Conservation (phyloP, 1,140 invertebrate species). For the Lanistes nyassanus region DNA sequence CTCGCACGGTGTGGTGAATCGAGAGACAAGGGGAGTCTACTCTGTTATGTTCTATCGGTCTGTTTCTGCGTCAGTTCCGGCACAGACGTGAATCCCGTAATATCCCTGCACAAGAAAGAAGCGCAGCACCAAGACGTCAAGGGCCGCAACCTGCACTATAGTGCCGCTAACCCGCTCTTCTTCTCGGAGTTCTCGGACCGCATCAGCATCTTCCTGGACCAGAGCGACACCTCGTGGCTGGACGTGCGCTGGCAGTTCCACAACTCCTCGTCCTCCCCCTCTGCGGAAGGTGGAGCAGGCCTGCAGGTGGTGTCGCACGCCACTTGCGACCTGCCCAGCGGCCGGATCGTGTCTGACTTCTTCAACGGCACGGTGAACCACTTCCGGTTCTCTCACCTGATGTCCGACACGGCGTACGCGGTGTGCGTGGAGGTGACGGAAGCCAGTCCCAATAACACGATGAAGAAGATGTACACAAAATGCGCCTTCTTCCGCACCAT, state of each 20-base stretch:
- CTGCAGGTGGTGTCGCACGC: background rate
- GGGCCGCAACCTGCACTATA: no score
- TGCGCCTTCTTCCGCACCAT: conserved; percentile 24
- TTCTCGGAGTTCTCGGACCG: conserved; percentile 1
- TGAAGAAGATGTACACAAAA: background rate
- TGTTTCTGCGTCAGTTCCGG: no score
- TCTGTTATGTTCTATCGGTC: no score
- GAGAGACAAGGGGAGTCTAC: no score
- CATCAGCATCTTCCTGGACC: background rate
- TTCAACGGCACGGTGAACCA: background rate
- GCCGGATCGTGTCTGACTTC: background rate
- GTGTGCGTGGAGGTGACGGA: conserved; percentile 20
- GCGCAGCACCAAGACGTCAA: no score
- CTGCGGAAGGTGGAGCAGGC: background rate
- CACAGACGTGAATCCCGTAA: no score
- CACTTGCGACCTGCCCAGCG: background rate
- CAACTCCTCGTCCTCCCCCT: background rate
- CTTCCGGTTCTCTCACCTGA: conserved; percentile 14
- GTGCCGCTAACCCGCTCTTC: no score
- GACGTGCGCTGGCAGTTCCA: conserved; percentile 7
- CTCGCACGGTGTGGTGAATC: no score
- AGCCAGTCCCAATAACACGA: background rate
- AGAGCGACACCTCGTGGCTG: conserved; percentile 10
- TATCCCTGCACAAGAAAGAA: no score
- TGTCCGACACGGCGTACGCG: conserved; percentile 11